Conservation (phyloP, 2,797 vertebrate genomes). For the Oreochromis mossambicus region DNA sequence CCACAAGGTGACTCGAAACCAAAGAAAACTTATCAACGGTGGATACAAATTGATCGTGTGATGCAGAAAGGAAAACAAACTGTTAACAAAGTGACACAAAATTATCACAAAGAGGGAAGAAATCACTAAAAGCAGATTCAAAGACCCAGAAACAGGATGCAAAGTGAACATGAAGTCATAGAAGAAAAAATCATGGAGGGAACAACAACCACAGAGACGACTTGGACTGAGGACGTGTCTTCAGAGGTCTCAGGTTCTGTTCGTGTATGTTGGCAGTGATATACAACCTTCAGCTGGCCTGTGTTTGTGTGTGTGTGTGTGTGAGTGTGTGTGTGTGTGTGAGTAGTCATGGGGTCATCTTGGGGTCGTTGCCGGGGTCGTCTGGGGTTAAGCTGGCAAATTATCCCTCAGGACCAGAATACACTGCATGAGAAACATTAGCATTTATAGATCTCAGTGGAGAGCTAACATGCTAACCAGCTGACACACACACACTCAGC, state of each 20-base stretch:
- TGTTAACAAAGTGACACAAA: background rate
- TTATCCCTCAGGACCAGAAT: constrained; percentile 16
- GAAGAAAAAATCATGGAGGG: background rate
- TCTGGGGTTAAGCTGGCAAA: constrained; percentile 3
- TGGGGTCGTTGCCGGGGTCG: constrained; percentile 8
- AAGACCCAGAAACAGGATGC: background rate
- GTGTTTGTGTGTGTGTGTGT: background rate
- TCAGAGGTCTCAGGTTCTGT: background rate
- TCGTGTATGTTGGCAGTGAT: background rate
- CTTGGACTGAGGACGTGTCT: background rate
- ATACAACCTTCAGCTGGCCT: background rate
- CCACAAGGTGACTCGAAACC: background rate
- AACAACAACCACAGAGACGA: background rate
- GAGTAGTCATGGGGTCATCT: background rate
- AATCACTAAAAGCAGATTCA: background rate
- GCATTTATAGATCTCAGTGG: background rate
- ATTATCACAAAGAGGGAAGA: background rate
- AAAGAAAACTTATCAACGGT: background rate
- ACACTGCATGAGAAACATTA: background rate
- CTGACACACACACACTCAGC: background rate
- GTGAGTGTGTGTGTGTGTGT: background rate
- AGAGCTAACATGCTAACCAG: background rate
- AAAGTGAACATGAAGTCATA: background rate
- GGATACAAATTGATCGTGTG: background rate
- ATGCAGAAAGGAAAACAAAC: background rate